Evolutionary conservation across 1,140 invertebrate genomes (phyloP), one percentile per base, ranked within the genome.

Genomic region (Drusus annulatus): DNA sequence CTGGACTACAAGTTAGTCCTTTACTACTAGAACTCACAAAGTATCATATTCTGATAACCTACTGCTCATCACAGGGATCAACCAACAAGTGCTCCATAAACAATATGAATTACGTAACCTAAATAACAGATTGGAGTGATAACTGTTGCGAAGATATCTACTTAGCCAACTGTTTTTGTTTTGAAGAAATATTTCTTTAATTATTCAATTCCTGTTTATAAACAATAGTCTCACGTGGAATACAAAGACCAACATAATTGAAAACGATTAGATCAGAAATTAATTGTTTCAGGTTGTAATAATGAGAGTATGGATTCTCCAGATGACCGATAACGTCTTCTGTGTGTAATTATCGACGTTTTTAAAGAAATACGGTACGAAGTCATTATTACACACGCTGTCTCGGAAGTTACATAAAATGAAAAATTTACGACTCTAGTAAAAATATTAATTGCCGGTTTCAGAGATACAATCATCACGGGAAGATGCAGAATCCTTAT

Each of bases 151-250:
- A 60, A 58, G 56, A 60, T 17, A 19, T 60, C 56, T 60, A 23
- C 19, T 21, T 60, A 23, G 23, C 56, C 56, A 19, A 15, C 19
- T 19, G 54, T 21, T 19, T 6, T 58, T 58, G 3, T 58, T 58
- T 19, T 58, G 16, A 60, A 15, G 17, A 60, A 60, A 19, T 60
- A 13, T 5, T 56, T 60, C 7, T 60, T 19, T 60, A 60, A 19
- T 23, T 60, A 56, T 21, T 15, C 56, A 23, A 60, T 58, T 58
- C 54, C 16, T 58, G 54, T 58, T 58, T 58, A 58, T 21, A 28
- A 58, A 58, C 54, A 58, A 23, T 23, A 60, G 10, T 60, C 56
- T 60, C n/a, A 60, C 56, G 7, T 60, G 56, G 23, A 60, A 60
- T 10, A 60, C 56, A 60, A 60, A 60, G 56, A 23, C 36, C 36